Percentiles rank a stretch among this genome's conserved stretches.
Conservation (phyloP, 2,888 invertebrate genomes). For the Lasioglossum pauxillum region DNA sequence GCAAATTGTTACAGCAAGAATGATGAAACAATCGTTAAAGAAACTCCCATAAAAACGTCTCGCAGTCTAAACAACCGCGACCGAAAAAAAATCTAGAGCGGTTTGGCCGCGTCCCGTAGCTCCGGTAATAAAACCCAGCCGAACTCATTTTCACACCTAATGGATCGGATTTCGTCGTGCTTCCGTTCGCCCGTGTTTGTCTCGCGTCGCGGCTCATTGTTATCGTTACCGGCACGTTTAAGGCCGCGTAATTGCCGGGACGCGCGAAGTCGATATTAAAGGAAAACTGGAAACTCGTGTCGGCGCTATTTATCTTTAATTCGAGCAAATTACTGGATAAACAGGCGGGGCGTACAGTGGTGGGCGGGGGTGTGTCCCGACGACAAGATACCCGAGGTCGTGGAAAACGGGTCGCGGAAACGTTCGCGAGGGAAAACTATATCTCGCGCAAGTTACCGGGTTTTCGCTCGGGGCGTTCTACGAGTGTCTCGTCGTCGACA, state of each 20-base stretch:
- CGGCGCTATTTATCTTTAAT: constrained; percentile 27
- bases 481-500: constrained; percentile 8
- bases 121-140: not conserved
- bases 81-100: not conserved
- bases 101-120: not conserved
- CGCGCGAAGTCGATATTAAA: constrained; percentile 5
- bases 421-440: not conserved
- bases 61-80: not conserved
- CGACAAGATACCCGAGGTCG: constrained; percentile 19
- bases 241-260: not conserved
- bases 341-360: not conserved
- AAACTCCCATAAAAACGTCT: not conserved
- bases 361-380: not conserved
- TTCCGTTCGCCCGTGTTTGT: not conserved
- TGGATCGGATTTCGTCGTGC: not conserved
- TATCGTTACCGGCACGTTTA: constrained; percentile 8
- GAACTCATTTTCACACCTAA: not conserved
- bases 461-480: constrained; percentile 13
- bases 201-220: not conserved
- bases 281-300: constrained; percentile 30
- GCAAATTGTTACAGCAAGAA: not conserved
- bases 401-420: not conserved
- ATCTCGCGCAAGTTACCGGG: constrained; percentile 24
- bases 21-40: not conserved
- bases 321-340: constrained; percentile 40